These are phyloP conservation scores for Macquaria australasica DNA, from an alignment of 2,113 vertebrate genomes.

Conservation along the genomic window DNA sequence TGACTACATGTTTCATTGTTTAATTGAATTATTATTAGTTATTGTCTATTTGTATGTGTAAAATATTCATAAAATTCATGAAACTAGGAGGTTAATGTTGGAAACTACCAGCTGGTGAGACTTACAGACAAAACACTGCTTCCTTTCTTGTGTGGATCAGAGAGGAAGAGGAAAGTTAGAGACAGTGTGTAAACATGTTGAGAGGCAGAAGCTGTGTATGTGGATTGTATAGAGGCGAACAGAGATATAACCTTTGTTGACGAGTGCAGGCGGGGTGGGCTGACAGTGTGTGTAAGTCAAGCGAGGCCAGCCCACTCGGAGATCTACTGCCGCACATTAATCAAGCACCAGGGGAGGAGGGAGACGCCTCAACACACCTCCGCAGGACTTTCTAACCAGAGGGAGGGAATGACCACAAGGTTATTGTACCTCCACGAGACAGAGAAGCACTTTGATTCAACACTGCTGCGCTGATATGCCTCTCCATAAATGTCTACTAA, in stretches of 20 bases:
- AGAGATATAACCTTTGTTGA: slow-evolving; percentile 79
- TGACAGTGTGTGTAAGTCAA: slow-evolving; percentile 80
- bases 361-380: slow-evolving; percentile 42
- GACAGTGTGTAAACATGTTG: slow-evolving; percentile 44
- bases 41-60: too few species aligned
- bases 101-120: background rate
- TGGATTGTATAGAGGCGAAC: slow-evolving; percentile 45
- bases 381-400: slow-evolving; percentile 43
- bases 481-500: slow-evolving; percentile 50
- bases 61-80: too few species aligned
- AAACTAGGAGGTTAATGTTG: background rate
- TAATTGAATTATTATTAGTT: too few species aligned
- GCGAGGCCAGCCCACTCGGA: slow-evolving; percentile 55
- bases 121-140: background rate
- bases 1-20: too few species aligned
- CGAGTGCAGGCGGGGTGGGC: slow-evolving; percentile 61
- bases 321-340: slow-evolving; percentile 73
- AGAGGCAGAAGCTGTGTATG: slow-evolving; percentile 40
- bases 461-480: slow-evolving; percentile 38
- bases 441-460: slow-evolving; percentile 18
- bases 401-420: slow-evolving; percentile 65
- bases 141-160: slow-evolving; percentile 8
- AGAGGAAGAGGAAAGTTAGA: slow-evolving; percentile 31
- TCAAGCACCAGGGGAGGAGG: slow-evolving; percentile 61
- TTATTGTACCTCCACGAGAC: slow-evolving; percentile 51